phyloP scores from a whole-genome alignment of 2,797 vertebrate species.

The Pipistrellus pygmaeus region DNA sequence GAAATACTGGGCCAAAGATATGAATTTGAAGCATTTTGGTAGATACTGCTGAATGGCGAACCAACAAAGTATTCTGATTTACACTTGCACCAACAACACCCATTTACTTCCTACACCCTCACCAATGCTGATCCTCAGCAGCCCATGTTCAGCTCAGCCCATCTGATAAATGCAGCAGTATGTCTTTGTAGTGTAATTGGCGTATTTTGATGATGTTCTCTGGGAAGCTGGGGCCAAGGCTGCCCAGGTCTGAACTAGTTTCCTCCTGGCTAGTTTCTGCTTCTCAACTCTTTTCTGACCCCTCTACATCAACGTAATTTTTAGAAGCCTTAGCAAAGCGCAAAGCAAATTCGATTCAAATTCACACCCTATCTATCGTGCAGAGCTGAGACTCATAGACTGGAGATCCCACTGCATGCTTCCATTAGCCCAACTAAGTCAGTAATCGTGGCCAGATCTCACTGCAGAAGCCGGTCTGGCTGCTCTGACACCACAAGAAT shows the following conservation, averaged over 20 bases:
- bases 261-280: background rate
- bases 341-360: background rate
- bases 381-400: background rate
- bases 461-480: background rate
- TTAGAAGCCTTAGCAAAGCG: background rate
- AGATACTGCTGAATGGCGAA: background rate
- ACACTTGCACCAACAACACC: background rate
- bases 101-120: background rate
- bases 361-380: too few species aligned
- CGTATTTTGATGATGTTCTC: background rate
- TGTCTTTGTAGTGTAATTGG: rapidly evolving
- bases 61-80: background rate
- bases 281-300: background rate
- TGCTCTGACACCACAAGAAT: too few species aligned
- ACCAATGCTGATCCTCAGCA: too few species aligned
- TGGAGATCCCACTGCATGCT: rapidly evolving
- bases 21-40: background rate
- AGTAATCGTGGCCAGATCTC: background rate
- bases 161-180: background rate
- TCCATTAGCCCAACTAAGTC: background rate
- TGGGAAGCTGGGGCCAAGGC: background rate
- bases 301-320: background rate
- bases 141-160: background rate
- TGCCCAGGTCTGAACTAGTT: background rate
- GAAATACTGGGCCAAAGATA: background rate